Conservation (phyloP, 2,797 vertebrate species). For the Aratinga solstitialis region DNA sequence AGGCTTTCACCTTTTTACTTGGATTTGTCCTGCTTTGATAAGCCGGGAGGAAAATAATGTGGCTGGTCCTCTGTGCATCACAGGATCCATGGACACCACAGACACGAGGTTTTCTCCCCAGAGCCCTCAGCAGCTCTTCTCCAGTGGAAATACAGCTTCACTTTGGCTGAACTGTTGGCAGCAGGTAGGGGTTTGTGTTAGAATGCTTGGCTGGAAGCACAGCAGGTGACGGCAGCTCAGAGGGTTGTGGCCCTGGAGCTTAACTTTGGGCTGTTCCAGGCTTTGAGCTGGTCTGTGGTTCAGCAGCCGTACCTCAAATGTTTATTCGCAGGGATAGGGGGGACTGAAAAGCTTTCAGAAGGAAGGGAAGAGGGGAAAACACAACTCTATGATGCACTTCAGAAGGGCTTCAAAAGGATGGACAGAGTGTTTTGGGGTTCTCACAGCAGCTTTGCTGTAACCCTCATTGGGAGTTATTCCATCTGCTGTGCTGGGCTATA, state of each 20-base stretch:
- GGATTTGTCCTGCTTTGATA: not conserved
- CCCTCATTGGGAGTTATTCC: not conserved
- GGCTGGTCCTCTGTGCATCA: rapidly evolving
- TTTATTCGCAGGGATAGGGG: rapidly evolving
- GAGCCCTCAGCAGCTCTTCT: not conserved
- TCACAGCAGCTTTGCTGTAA: rapidly evolving
- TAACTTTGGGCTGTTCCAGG: not conserved
- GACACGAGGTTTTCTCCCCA: not conserved
- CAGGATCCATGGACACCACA: rapidly evolving
- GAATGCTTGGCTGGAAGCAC: not conserved
- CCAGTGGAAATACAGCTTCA: not conserved
- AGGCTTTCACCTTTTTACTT: not conserved
- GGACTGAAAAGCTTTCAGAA: not conserved
- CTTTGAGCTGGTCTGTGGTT: not conserved
- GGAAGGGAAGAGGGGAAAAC: not conserved
- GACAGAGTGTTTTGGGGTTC: not conserved
- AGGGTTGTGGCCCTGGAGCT: not conserved
- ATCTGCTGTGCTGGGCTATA: not conserved
- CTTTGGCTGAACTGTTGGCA: not conserved
- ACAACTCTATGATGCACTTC: rapidly evolving
- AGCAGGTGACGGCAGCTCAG: not conserved
- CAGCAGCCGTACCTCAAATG: not conserved
- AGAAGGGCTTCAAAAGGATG: not conserved
- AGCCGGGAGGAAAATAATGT: not conserved
- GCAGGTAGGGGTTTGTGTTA: not conserved